These are phyloP conservation scores for Liopterus haemorrhoidalis DNA, from an alignment of 2,888 invertebrate genomes.

Conservation along the genomic window DNA sequence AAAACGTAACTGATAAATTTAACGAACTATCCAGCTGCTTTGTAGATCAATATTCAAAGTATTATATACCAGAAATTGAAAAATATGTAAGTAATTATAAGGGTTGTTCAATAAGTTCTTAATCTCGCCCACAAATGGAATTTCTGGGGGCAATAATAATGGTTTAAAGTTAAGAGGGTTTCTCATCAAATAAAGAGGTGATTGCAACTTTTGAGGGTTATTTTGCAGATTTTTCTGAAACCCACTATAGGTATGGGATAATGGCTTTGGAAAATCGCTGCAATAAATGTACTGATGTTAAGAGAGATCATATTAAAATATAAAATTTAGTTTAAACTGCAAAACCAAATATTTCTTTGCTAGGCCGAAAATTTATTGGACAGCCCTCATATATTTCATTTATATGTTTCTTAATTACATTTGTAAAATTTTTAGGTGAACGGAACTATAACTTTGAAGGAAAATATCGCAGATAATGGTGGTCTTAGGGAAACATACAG, in stretches of 20 bases:
- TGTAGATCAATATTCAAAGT: conserved; percentile 44
- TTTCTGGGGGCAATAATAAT: conserved; percentile 1
- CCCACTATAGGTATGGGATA: neutral
- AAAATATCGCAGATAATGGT: conserved; percentile 46
- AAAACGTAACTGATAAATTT: conserved; percentile 40
- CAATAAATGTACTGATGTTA: no score
- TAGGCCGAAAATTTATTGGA: no score
- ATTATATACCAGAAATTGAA: conserved; percentile 42
- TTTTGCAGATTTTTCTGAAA: neutral
- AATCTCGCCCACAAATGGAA: conserved; percentile 3
- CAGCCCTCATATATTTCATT: no score
- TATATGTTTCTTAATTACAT: conserved; percentile 1
- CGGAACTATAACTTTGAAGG: conserved; percentile 48
- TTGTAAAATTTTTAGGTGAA: conserved; percentile 43
- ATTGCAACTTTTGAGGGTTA: no score
- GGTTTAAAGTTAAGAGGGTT: neutral
- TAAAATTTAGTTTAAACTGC: neutral
- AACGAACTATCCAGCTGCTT: conserved; percentile 42
- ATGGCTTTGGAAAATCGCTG: no score
- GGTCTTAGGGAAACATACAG: conserved; percentile 41
- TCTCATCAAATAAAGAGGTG: no score
- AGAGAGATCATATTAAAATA: neutral
- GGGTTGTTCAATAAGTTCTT: conserved; percentile 2
- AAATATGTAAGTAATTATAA: conserved; percentile 34
- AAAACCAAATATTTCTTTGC: conserved; percentile 1